These are phyloP conservation scores for Mythimna vitellina DNA, from an alignment of 2,888 invertebrate species.

Conservation along the genomic window DNA sequence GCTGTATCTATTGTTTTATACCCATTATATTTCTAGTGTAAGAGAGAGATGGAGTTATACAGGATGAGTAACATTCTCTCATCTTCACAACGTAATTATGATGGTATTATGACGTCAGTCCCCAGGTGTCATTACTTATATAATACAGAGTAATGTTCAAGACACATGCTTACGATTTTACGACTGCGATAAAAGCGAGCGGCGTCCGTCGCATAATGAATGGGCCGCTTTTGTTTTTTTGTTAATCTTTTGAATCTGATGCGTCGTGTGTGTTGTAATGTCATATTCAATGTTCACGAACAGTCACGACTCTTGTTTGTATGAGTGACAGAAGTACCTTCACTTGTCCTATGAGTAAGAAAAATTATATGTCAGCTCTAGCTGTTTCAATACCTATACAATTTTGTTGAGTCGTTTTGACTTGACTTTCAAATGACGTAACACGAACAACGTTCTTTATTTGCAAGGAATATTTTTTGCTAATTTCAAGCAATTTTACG, in stretches of 20 bases:
- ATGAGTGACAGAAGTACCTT: conserved; percentile 29
- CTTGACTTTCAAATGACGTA: background rate
- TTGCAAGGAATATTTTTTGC: background rate
- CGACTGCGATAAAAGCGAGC: conserved; percentile 62
- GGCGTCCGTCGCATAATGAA: conserved; percentile 62
- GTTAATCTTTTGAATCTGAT: conserved; percentile 60
- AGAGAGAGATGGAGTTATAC: too few species aligned
- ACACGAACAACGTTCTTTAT: background rate
- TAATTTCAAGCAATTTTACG: background rate
- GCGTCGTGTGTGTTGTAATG: conserved; percentile 53
- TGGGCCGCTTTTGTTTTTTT: conserved; percentile 54
- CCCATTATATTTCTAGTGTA: too few species aligned
- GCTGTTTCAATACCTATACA: too few species aligned
- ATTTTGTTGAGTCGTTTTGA: background rate
- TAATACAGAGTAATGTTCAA: conserved; percentile 43
- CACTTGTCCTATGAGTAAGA: conserved; percentile 13
- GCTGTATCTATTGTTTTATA: too few species aligned
- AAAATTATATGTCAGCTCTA: background rate
- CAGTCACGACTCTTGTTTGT: conserved; percentile 49
- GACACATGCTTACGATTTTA: conserved; percentile 57
- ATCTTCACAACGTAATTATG: too few species aligned
- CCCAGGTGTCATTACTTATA: conserved; percentile 41
- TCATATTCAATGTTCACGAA: conserved; percentile 45
- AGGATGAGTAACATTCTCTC: too few species aligned
- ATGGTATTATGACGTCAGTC: too few species aligned